Base-by-base conservation (phyloP, 2,797 vertebrate species). In the Acanthopagrus latus region DNA sequence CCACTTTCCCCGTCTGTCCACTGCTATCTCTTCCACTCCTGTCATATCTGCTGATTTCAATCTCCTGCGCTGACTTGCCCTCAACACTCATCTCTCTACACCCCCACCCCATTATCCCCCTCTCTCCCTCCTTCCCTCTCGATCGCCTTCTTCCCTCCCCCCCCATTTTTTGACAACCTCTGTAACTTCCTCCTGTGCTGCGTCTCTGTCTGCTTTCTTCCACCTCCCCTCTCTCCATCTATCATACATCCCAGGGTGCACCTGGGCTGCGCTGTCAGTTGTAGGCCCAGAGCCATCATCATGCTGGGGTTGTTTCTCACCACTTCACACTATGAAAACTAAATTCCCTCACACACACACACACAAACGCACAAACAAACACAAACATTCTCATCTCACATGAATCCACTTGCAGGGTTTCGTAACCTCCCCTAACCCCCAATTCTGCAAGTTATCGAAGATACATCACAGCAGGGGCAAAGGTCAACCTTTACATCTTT, bases 1-100 rank as follows among this genome's bases (percentile, higher is more conserved):
- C 76, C 76, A 50, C 78, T 88, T 81, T 80, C 70, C 79, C 62
- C 25, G 17, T 81, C 81, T 82, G 77, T 86, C 81, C 77, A 75
- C 83, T 70, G 76, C 79, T 74, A 83, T 86, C 86, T 78, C 64
- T 33, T 77, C 80, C 64, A 62, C 75, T 89, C 75, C 69, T 70
- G 78, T 84, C 80, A 81, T 80, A 86, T 88, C 85, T 81, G 23
- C 83, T 74, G 74, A 91, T 90, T 88, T 85, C 78, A 65, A 86
- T 89, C 86, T 86, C 73, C 64, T 72, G 71, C 87, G 82, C 82
- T 33, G 5, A 62, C 77, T 75, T n/a, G 68, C 64, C 78, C 69
- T 79, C 75, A 64, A 71, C 73, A 73, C 80, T 63, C 57, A 0
- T 48, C 74, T 71, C 80, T 44, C 74, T 54, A 17, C 74, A 59